phyloP scores from a whole-genome alignment of 2,113 vertebrate genomes.

The Climacteris rufus region DNA sequence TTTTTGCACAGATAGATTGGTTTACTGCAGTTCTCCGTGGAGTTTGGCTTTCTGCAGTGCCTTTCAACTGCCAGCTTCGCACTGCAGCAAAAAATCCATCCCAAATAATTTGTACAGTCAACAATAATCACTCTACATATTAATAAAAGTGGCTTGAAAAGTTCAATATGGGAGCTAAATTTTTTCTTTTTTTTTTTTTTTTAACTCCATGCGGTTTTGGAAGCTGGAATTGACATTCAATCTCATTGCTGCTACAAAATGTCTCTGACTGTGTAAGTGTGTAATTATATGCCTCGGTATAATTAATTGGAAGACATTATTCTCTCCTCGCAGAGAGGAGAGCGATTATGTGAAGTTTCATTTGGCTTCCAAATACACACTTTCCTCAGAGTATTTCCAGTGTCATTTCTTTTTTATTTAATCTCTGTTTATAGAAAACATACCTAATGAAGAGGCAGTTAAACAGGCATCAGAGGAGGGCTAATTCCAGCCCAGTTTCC shows the following conservation, averaged over 20 bases:
- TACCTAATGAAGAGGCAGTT: neutral
- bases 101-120: slow-evolving; percentile 11
- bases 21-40: neutral
- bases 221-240: slow-evolving; percentile 50
- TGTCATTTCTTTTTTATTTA: neutral
- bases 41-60: neutral
- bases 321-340: slow-evolving; percentile 12
- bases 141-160: slow-evolving; percentile 47
- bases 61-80: neutral
- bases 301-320: slow-evolving; percentile 65
- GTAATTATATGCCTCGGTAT: slow-evolving; percentile 49
- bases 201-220: slow-evolving; percentile 30
- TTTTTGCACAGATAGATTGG: neutral
- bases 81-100: neutral
- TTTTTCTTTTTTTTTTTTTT: neutral
- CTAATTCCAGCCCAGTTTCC: neutral
- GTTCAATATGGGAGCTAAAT: slow-evolving; percentile 38
- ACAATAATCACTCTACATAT: neutral
- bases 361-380: slow-evolving; percentile 45
- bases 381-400: slow-evolving; percentile 35
- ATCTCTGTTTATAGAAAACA: neutral
- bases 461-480: neutral
- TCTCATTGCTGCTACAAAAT: slow-evolving; percentile 29
- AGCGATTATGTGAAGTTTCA: slow-evolving; percentile 15
- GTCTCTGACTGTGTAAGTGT: slow-evolving; percentile 52